Percentiles rank a stretch among this genome's conserved stretches.
These are phyloP conservation scores for Lycocerus yunnanus DNA, from an alignment of 2,888 invertebrate species.

Conservation along the genomic window DNA sequence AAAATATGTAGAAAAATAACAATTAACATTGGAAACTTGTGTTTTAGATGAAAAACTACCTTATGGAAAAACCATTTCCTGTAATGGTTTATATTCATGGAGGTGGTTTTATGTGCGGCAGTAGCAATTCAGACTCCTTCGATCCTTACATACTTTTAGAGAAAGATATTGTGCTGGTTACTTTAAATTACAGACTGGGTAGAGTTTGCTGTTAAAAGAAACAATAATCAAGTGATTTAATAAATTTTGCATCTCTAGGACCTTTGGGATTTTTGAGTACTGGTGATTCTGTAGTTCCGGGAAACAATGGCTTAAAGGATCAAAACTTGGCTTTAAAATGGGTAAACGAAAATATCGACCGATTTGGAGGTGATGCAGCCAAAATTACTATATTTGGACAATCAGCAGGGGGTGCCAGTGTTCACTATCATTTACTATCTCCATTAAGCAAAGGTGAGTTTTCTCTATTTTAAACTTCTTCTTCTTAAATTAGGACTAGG, in stretches of 20 bases:
- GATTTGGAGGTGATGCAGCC: conserved; percentile 53
- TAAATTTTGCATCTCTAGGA: conserved; percentile 36
- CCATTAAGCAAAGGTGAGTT: conserved; percentile 49
- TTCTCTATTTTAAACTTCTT: too few relatives aligned
- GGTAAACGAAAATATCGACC: conserved; percentile 50
- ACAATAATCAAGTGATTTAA: background rate
- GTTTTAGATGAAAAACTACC: background rate
- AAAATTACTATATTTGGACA: conserved; percentile 55
- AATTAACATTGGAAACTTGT: background rate
- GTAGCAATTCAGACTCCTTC: conserved; percentile 68
- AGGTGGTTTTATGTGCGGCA: conserved; percentile 76
- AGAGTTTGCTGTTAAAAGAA: conserved; percentile 15
- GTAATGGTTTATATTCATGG: conserved; percentile 78
- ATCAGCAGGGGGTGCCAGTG: conserved; percentile 55
- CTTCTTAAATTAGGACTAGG: too few relatives aligned
- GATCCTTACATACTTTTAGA: conserved; percentile 73
- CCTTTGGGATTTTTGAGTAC: conserved; percentile 51
- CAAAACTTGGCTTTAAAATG: conserved; percentile 52
- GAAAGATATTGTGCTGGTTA: conserved; percentile 69
- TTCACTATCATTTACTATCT: conserved; percentile 54
- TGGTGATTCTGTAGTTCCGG: conserved; percentile 50
- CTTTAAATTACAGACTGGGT: conserved; percentile 72
- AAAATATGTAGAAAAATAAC: background rate
- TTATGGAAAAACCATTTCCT: conserved; percentile 55
- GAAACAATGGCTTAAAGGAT: conserved; percentile 56